A percentile compares a stretch with the other conserved stretches of the same genome.
phyloP scores from a whole-genome alignment of 2,888 invertebrate species.

The Pelosia muscerda region DNA sequence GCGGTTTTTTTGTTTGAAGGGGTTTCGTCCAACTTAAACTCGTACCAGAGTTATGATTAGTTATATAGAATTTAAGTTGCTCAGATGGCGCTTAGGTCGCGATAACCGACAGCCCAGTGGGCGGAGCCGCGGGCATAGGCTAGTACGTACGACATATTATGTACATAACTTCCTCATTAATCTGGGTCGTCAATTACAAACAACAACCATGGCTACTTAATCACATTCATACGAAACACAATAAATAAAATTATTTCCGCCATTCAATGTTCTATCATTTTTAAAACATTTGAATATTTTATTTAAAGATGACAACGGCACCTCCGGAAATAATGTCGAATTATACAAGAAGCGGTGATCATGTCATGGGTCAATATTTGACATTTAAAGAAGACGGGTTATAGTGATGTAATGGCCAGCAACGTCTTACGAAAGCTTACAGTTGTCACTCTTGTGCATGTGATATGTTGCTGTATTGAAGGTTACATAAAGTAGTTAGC shows the following conservation, averaged over 20 bases:
- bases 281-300: not conserved
- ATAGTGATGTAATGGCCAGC: constrained; percentile 68
- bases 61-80: too few relatives aligned
- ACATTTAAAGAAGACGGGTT: constrained; percentile 71
- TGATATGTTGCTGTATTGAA: constrained; percentile 60
- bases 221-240: constrained; percentile 1
- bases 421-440: constrained; percentile 67
- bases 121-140: too few relatives aligned
- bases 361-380: constrained; percentile 82
- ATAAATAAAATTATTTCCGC: not conserved
- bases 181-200: not conserved
- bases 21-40: too few relatives aligned
- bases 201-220: not conserved
- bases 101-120: too few relatives aligned
- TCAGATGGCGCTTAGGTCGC: too few relatives aligned
- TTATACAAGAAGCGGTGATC: constrained; percentile 67
- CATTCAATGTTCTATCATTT: constrained; percentile 13
- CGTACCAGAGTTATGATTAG: too few relatives aligned
- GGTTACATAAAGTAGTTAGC: constrained; percentile 68
- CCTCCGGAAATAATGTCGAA: constrained; percentile 31
- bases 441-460: constrained; percentile 72
- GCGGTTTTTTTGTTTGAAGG: too few relatives aligned
- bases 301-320: too few relatives aligned
- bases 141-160: too few relatives aligned
- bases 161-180: not conserved